A percentile compares a stretch with the other conserved stretches of the same genome.
phyloP scores from a whole-genome alignment of 1,140 invertebrate species.

The Philotrypesis tridentata region DNA sequence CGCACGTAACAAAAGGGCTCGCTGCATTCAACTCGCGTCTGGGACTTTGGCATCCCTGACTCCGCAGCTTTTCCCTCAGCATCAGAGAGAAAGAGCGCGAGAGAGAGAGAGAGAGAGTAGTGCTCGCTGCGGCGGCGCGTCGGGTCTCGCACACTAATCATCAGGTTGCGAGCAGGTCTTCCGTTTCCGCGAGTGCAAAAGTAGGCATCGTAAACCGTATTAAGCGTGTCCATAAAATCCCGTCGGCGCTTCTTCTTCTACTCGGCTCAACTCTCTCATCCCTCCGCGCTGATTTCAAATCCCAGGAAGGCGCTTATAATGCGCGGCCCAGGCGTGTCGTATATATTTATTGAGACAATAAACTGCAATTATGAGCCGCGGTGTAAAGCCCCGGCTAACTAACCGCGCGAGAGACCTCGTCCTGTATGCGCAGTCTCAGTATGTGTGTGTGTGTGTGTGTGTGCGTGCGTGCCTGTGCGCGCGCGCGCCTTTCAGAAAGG shows the following conservation, averaged over 20 bases:
- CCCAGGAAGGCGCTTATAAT: conserved; percentile 55
- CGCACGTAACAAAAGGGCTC: background rate
- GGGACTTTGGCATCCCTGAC: background rate
- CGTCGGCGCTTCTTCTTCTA: background rate
- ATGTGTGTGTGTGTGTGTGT: background rate
- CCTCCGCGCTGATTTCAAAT: conserved; percentile 62
- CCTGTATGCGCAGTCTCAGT: too few relatives aligned
- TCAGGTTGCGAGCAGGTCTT: conserved; percentile 52
- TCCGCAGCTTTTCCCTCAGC: background rate
- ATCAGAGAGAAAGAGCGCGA: too few relatives aligned
- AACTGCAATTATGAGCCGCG: conserved; percentile 65
- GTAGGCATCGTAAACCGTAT: conserved; percentile 61
- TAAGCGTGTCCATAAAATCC: conserved; percentile 59
- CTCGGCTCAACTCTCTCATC: background rate
- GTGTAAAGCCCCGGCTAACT: conserved; percentile 61
- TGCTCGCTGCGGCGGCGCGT: too few relatives aligned
- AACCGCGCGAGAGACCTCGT: conserved; percentile 45
- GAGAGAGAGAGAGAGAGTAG: too few relatives aligned
- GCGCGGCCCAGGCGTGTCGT: conserved; percentile 52
- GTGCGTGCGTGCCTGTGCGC: background rate
- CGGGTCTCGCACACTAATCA: conserved; percentile 47
- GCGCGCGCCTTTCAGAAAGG: background rate
- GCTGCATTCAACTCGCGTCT: background rate
- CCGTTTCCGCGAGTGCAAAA: conserved; percentile 57
- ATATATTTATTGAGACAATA: conserved; percentile 70